Evolutionary conservation across 2,888 invertebrate species (phyloP).

Genomic region (Argyresthia albistria): DNA sequence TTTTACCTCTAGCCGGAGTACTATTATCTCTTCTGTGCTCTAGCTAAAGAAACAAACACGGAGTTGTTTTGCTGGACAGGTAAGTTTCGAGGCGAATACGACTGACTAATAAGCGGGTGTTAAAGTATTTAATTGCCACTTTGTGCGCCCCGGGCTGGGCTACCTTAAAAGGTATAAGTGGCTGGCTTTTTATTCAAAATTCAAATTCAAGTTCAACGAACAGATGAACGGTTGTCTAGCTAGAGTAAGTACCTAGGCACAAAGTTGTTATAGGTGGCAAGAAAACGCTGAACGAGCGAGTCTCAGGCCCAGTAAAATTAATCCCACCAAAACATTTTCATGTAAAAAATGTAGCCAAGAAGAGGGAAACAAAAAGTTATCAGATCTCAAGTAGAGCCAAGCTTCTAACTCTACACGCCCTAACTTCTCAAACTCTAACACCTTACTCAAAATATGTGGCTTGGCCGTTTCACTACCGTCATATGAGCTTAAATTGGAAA

Average conservation of each 20-base stretch:
- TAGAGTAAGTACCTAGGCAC: not conserved
- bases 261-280: no score
- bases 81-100: slow-evolving; percentile 9
- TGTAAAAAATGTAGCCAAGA: no score
- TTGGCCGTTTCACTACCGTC: no score
- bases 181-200: slow-evolving; percentile 3
- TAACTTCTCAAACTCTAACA: no score
- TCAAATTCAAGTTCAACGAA: slow-evolving; percentile 3
- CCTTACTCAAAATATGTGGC: no score
- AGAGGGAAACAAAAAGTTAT: no score
- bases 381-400: no score
- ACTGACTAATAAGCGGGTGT: slow-evolving; percentile 16
- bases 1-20: no score
- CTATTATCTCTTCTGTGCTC: not conserved
- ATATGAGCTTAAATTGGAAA: no score
- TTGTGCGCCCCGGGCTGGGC: slow-evolving; percentile 12
- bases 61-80: slow-evolving; percentile 8
- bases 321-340: no score
- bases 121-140: slow-evolving; percentile 16
- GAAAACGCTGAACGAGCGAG: not conserved
- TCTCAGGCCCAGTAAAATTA: not conserved
- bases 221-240: not conserved
- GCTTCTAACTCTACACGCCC: no score
- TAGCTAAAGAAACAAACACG: slow-evolving; percentile 3
- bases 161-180: slow-evolving; percentile 12